phyloP scores from a whole-genome alignment of 2,113 vertebrate species.

The Loxodonta africana region DNA sequence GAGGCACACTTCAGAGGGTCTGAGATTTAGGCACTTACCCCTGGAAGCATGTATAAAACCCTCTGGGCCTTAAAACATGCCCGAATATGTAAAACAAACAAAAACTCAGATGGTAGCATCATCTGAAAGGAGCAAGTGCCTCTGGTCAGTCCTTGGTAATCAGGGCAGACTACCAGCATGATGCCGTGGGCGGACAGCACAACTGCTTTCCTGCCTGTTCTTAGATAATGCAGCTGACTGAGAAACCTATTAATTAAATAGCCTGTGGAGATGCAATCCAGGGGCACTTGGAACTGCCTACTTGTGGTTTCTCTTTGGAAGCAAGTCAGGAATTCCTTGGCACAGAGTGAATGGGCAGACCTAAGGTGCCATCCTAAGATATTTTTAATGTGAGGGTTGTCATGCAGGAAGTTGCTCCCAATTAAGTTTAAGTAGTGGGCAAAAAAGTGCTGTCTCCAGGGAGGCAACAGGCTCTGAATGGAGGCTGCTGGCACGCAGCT shows the following conservation, averaged over 20 bases:
- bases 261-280: background rate
- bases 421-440: constrained; percentile 80
- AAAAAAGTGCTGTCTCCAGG: constrained; percentile 68
- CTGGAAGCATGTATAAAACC: background rate
- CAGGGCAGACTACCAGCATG: background rate
- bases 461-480: constrained; percentile 58
- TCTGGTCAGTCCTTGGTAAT: background rate
- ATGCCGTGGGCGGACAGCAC: background rate
- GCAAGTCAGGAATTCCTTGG: constrained; percentile 76
- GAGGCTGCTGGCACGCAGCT: constrained; percentile 43
- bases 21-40: background rate
- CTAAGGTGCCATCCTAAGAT: constrained; percentile 69
- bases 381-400: constrained; percentile 75
- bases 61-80: background rate
- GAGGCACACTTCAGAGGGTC: background rate
- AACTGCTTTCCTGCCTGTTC: constrained; percentile 28
- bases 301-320: constrained; percentile 76
- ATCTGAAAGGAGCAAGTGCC: constrained; percentile 18
- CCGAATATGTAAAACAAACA: constrained; percentile 52
- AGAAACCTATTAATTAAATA: constrained; percentile 63
- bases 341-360: constrained; percentile 68
- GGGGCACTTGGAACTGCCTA: constrained; percentile 61
- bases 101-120: background rate
- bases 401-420: constrained; percentile 81
- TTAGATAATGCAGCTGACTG: constrained; percentile 21